A percentile compares a stretch with the other conserved stretches of the same genome.
phyloP scores from a whole-genome alignment of 1,140 invertebrate species.

The Ips nitidus region DNA sequence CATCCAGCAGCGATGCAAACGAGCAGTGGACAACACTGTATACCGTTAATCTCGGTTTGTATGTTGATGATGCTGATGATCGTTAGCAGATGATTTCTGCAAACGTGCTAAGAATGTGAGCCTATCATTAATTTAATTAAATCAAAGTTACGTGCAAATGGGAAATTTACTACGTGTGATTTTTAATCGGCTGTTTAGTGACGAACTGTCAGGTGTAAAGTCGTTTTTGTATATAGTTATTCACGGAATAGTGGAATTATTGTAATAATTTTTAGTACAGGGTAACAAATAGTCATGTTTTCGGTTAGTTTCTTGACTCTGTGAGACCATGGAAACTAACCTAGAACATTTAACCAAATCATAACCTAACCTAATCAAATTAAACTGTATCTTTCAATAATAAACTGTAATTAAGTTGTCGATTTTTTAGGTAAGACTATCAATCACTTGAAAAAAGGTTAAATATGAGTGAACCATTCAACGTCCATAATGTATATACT shows the following conservation, averaged over 20 bases:
- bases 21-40: constrained; percentile 51
- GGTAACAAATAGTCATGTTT: neutral
- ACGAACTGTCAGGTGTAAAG: constrained; percentile 6
- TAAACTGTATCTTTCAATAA: no score
- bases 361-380: no score
- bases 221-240: constrained; percentile 1
- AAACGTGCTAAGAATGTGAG: constrained; percentile 20
- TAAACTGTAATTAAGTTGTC: no score
- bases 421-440: no score
- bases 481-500: no score
- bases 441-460: no score
- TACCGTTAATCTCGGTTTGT: constrained; percentile 45
- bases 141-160: constrained; percentile 37
- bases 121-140: constrained; percentile 10
- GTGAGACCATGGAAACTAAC: no score
- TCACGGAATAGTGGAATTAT: neutral
- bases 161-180: constrained; percentile 30
- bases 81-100: constrained; percentile 46
- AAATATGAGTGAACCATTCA: no score
- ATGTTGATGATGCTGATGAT: constrained; percentile 42
- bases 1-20: constrained; percentile 79
- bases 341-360: no score
- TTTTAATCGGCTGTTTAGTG: constrained; percentile 18
- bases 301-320: no score
- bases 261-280: constrained; percentile 26